Percentiles rank a stretch among this genome's conserved stretches.
Evolutionary conservation across 1,140 invertebrate genomes (phyloP).

Genomic region (Orchestia grillus): DNA sequence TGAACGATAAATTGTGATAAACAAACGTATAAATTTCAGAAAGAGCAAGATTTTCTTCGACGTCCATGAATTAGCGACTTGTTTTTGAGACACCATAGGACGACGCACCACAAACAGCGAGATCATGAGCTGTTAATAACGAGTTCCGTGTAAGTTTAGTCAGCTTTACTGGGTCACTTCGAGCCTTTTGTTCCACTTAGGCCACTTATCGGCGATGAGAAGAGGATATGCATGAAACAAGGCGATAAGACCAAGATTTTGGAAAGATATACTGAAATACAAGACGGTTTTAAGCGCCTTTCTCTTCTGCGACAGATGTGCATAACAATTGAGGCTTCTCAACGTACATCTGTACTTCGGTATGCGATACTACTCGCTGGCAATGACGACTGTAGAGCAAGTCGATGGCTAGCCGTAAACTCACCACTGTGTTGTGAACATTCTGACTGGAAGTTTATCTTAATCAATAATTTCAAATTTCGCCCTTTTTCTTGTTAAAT

Average conservation of each 20-base stretch:
- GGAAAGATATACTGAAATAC: not conserved
- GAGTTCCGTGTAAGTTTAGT: constrained; percentile 48
- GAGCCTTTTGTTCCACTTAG: constrained; percentile 4
- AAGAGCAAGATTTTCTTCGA: not conserved
- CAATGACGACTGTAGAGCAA: not conserved
- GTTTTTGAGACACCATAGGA: not conserved
- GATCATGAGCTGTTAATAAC: constrained; percentile 27
- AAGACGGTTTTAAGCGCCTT: not conserved
- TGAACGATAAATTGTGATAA: not conserved
- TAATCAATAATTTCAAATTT: no score
- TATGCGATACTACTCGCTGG: no score
- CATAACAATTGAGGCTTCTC: not conserved
- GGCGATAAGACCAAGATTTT: not conserved
- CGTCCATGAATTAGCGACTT: not conserved
- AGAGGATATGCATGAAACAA: not conserved
- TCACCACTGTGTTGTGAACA: no score
- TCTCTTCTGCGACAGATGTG: not conserved
- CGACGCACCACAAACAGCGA: not conserved
- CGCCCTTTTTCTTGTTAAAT: no score
- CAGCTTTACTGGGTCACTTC: constrained; percentile 18
- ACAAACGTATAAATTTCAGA: not conserved
- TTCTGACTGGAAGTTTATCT: no score
- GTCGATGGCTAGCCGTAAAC: not conserved
- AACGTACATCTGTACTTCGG: not conserved
- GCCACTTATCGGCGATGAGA: not conserved